A percentile compares a stretch with the other conserved stretches of the same genome.
phyloP scores from a whole-genome alignment of 2,888 invertebrate species.

The Stenichneumon culpator region DNA sequence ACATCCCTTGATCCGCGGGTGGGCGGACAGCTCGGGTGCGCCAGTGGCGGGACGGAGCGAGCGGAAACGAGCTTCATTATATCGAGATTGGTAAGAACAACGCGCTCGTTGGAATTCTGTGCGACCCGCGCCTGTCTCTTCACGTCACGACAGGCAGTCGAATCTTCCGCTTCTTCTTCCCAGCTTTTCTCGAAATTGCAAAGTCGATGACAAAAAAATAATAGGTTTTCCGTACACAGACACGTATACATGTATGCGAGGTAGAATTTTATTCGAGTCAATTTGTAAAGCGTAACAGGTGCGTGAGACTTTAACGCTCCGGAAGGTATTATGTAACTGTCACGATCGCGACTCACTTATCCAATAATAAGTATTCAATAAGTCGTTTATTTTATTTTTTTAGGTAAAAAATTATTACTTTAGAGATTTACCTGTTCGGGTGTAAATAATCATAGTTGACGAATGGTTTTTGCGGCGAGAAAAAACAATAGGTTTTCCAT shows the following conservation, averaged over 20 bases:
- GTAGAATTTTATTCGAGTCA: background rate
- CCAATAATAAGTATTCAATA: background rate
- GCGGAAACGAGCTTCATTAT: constrained; percentile 69
- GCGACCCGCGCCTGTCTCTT: constrained; percentile 50
- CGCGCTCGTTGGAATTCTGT: constrained; percentile 48
- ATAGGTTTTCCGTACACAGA: background rate
- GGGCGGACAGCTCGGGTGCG: constrained; percentile 46
- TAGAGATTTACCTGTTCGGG: background rate
- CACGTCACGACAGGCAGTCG: constrained; percentile 8
- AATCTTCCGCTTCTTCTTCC: background rate
- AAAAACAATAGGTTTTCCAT: background rate
- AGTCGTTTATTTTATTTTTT: background rate
- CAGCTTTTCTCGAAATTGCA: background rate
- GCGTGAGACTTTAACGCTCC: background rate
- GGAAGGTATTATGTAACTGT: background rate
- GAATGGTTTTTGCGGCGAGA: background rate
- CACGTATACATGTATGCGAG: background rate
- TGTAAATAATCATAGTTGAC: background rate
- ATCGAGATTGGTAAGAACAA: constrained; percentile 65
- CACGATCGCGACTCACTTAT: background rate
- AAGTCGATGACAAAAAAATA: background rate
- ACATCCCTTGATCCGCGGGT: constrained; percentile 29
- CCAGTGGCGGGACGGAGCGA: constrained; percentile 15
- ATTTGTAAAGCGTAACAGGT: constrained; percentile 7
- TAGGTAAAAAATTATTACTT: background rate